Base-by-base conservation (phyloP, 1,140 invertebrate species). In the Ectropis grisescens region DNA sequence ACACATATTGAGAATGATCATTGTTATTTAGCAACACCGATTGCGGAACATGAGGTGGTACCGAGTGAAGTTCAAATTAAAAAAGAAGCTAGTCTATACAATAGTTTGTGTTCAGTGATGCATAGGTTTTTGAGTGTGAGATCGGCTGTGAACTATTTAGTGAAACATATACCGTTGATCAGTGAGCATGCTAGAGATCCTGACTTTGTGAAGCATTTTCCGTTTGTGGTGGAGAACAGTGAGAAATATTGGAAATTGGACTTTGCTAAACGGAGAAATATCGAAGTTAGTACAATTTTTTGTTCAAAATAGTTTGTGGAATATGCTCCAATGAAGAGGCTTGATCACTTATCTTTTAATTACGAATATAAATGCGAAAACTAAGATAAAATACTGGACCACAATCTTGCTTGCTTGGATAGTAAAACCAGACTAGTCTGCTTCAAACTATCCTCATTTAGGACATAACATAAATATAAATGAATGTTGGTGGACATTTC, bases 181-280 rank as follows among this genome's bases (percentile, higher is more conserved):
- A 66, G 54, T 24, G 47, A 49, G 2, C 29, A 50, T 3, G 71
- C 59, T 0, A 43, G 39, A 10, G 50, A 62, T 12, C 13, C 27
- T 1, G 61, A 72, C 16, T 82, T 60, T 41, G 32, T 49, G 0
- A 59, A 57, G 27, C 12, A 45, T 24, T 74, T 82, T 23, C 79
- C 82, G 0, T 83, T 76, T 41, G 66, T 70, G 1, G 80, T 82
- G 2, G 58, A 75, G 8, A 66, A 24, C 37, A 58, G 68, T 3
- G 66, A 79, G 3, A 47, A 22, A 8, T 83, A 67, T 47, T 83
- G 75, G 69, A 68, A 67, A 24, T 43, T 82, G 32, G 66, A 75
- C 47, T 66, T 70, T 26, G 60, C 71, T 9, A 83, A 82, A 37
- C 43, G 82, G 34, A 70, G 79, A 38, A 82, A 82, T 74, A 70